Conservation (phyloP, 2,888 invertebrate species). For the Eugnorisma glareosa region DNA sequence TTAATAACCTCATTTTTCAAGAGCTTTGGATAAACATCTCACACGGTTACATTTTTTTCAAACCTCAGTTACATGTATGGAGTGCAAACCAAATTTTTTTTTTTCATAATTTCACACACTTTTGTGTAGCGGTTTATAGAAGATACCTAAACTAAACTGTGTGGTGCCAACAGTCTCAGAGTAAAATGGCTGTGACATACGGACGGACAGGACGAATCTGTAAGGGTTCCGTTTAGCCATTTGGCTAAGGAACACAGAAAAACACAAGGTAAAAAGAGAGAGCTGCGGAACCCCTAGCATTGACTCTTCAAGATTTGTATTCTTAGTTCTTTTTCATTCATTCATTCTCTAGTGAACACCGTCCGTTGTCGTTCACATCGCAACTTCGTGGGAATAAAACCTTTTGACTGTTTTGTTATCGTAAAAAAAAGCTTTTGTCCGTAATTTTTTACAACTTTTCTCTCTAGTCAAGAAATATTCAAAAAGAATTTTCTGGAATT, state of each 20-base stretch:
- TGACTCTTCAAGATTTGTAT: slow-evolving; percentile 29
- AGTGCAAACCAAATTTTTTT: too few species aligned
- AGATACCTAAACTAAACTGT: too few species aligned
- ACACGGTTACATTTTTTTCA: too few species aligned
- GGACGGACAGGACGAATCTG: neutral
- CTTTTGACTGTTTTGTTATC: slow-evolving; percentile 51
- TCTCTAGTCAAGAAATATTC: slow-evolving; percentile 31
- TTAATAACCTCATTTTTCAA: too few species aligned
- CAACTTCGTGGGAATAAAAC: slow-evolving; percentile 39
- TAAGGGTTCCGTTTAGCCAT: too few species aligned
- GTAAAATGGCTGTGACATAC: neutral
- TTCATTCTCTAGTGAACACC: slow-evolving; percentile 43
- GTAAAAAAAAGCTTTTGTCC: slow-evolving; percentile 38
- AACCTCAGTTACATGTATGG: too few species aligned
- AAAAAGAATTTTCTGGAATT: slow-evolving; percentile 47
- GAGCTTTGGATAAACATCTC: too few species aligned
- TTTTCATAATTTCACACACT: too few species aligned
- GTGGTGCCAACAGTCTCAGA: too few species aligned
- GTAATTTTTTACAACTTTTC: slow-evolving; percentile 50
- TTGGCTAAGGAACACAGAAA: neutral
- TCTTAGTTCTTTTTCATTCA: slow-evolving; percentile 19
- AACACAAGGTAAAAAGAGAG: neutral
- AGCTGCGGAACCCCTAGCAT: slow-evolving; percentile 27
- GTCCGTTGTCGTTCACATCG: slow-evolving; percentile 31
- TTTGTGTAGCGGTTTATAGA: too few species aligned